Evolutionary conservation across 2,797 vertebrate genomes (phyloP).

Genomic region (Avahi laniger): DNA sequence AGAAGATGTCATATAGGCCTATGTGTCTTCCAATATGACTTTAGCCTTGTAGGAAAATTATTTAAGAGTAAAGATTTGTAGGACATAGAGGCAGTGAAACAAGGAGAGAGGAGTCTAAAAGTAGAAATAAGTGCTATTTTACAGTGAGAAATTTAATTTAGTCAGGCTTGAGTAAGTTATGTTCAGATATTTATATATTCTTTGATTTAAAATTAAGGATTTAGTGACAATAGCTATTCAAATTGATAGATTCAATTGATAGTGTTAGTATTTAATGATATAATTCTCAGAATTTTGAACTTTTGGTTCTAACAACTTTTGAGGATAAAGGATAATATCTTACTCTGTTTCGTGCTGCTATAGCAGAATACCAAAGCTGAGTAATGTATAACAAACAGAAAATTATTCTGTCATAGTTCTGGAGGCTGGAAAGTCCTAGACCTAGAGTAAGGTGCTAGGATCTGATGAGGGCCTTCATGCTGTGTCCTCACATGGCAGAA

Average conservation of each 20-base stretch:
- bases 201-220: background rate
- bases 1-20: background rate
- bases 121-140: background rate
- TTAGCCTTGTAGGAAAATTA: background rate
- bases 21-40: background rate
- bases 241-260: background rate
- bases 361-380: background rate
- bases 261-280: background rate
- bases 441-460: background rate
- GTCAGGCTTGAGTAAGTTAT: background rate
- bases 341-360: background rate
- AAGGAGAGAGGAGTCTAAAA: background rate
- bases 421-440: background rate
- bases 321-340: background rate
- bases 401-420: background rate
- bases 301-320: background rate
- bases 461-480: background rate
- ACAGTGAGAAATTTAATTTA: background rate
- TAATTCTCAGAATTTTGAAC: background rate
- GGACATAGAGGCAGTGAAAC: background rate
- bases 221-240: background rate
- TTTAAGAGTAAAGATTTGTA: conserved; percentile 2
- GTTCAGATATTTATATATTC: background rate
- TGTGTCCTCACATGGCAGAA: background rate
- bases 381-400: background rate